Conservation (phyloP, 2,113 vertebrate species). For the Dendropsophus ebraccatus region DNA sequence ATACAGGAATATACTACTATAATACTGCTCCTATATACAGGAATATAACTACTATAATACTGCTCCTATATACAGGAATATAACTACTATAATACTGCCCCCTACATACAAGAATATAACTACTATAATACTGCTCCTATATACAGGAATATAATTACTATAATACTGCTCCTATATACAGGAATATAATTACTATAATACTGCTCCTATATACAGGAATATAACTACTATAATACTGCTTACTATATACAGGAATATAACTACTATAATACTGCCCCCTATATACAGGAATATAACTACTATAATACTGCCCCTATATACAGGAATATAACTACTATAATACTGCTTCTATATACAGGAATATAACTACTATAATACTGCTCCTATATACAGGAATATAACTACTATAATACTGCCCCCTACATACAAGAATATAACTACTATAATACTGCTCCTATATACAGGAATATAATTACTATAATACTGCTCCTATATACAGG, state of each 20-base stretch:
- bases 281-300: constrained; percentile 5
- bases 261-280: not conserved
- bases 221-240: not conserved
- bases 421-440: not conserved
- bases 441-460: constrained; percentile 1
- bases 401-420: not conserved
- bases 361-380: no score
- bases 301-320: not conserved
- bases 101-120: no score
- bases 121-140: not conserved
- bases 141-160: not conserved
- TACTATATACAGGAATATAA: not conserved
- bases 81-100: constrained; percentile 1
- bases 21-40: not conserved
- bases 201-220: not conserved
- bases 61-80: not conserved
- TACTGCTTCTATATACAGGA: not conserved
- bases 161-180: not conserved
- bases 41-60: constrained; percentile 9
- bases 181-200: constrained; percentile 3
- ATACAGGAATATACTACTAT: not conserved
- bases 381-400: not conserved
- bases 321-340: constrained; percentile 2
- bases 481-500: not conserved
- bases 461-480: not conserved